Percentiles rank a stretch among this genome's conserved stretches.
These are phyloP conservation scores for Notothenia rossii DNA, from an alignment of 2,113 vertebrate species.

Conservation along the genomic window DNA sequence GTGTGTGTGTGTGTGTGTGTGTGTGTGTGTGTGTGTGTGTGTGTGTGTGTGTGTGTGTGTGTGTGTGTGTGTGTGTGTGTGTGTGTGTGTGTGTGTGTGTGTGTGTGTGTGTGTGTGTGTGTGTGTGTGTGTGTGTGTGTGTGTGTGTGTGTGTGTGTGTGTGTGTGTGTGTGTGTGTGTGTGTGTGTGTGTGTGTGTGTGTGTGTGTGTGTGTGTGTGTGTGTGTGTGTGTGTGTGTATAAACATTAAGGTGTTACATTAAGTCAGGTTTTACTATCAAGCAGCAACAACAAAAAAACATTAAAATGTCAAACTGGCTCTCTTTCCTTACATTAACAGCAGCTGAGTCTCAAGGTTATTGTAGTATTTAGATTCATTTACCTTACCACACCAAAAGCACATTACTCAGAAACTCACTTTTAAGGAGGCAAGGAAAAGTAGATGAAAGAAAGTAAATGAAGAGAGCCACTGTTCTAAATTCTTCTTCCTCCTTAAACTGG, in stretches of 20 bases:
- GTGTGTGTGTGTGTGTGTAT: neutral
- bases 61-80: slow-evolving; percentile 44
- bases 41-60: too few relatives aligned
- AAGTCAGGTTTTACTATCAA: neutral
- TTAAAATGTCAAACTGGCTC: neutral
- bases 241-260: too few relatives aligned
- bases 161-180: neutral
- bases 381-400: neutral
- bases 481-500: neutral
- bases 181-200: neutral
- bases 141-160: too few relatives aligned
- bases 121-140: neutral
- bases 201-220: neutral
- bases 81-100: slow-evolving; percentile 40
- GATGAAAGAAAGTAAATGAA: neutral
- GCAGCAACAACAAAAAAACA: neutral
- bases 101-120: neutral
- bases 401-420: too few relatives aligned
- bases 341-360: slow-evolving; percentile 1
- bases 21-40: neutral
- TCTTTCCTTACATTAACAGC: neutral
- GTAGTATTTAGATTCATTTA: neutral
- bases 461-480: neutral
- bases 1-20: neutral
- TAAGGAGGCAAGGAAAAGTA: too few relatives aligned